Base-by-base conservation (phyloP, 2,888 invertebrate genomes). In the Cordylochernes scorpioides region DNA sequence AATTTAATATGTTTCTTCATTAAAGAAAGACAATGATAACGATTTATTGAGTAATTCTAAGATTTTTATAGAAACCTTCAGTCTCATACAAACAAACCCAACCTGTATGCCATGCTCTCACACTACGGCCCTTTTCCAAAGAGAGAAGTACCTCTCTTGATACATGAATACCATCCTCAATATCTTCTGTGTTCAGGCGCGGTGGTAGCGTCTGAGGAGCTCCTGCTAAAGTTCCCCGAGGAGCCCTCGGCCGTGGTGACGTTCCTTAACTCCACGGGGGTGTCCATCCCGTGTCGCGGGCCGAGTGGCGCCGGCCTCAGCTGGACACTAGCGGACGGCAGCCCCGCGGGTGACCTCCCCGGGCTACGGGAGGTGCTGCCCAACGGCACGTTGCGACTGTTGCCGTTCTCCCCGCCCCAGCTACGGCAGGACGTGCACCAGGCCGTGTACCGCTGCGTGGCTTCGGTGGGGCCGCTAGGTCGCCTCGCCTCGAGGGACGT, bases 321-420 rank as follows among this genome's bases (percentile, higher is more conserved):
- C 10, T 38, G 37, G 37, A 31, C 31, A 14, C 21, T 39, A 28
- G 43, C 41, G 15, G 46, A 48, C 31, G 50, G 49, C 3, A 35
- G 35, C 4, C 40, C 43, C 4, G 46, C 49, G 5, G 45, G 44
- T 21, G 43, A 43, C 28, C 36, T 47, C n/a, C 41, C 45, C 9
- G 48, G 46, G 4, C 38, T 52, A 7, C 35, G 52, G n/a, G 40
- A 46, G 27, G 43, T 50, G 17, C 41, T 50, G 14, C 44, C 48
- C 22, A 52, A 53, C 40, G 49, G 50, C 31, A 47, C 50, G 3
- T 42, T 52, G n/a, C 43, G 45, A 22, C 49, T 53, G 36, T 45
- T 43, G 27, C 45, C 50, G 6, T 52, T 51, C 37, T 41, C 44
- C 3, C 42, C 42, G n/a, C 33, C 38, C n/a, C 36, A 37, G 24